Conservation (phyloP, 2,888 invertebrate genomes). For the Drosophila seclusa region DNA sequence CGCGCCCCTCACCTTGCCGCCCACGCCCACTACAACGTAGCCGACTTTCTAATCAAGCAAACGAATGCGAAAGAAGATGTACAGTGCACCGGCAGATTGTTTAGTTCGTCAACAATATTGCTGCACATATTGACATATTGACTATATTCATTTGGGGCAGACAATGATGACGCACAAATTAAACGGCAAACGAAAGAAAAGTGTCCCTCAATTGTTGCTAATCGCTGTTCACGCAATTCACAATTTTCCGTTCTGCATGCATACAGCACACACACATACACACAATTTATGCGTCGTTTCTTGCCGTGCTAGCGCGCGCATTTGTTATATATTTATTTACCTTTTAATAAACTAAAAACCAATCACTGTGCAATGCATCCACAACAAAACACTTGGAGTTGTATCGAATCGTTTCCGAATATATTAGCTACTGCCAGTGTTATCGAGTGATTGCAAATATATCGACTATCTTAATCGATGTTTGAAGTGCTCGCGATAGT, state of each 20-base stretch:
- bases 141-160: constrained; percentile 16
- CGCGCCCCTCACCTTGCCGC: constrained; percentile 19
- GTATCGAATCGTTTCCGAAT: constrained; percentile 27
- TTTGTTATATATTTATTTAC: constrained; percentile 44
- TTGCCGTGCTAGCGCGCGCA: neutral
- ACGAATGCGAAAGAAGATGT: constrained; percentile 38
- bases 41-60: constrained; percentile 78
- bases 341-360: constrained; percentile 51
- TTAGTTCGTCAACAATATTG: constrained; percentile 54
- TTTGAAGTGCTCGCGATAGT: neutral
- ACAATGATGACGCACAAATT: constrained; percentile 76
- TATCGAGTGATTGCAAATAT: constrained; percentile 13
- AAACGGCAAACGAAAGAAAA: constrained; percentile 51
- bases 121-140: constrained; percentile 42
- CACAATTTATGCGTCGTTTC: constrained; percentile 1
- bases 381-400: constrained; percentile 30
- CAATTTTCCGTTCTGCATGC: neutral
- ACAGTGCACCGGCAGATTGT: constrained; percentile 66
- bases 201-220: constrained; percentile 16
- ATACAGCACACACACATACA: neutral
- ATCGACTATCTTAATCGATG: constrained; percentile 1
- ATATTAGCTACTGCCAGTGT: constrained; percentile 6
- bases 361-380: constrained; percentile 34
- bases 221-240: constrained; percentile 9
- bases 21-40: constrained; percentile 28